phyloP scores from a whole-genome alignment of 1,140 invertebrate species.

The Plodia interpunctella region DNA sequence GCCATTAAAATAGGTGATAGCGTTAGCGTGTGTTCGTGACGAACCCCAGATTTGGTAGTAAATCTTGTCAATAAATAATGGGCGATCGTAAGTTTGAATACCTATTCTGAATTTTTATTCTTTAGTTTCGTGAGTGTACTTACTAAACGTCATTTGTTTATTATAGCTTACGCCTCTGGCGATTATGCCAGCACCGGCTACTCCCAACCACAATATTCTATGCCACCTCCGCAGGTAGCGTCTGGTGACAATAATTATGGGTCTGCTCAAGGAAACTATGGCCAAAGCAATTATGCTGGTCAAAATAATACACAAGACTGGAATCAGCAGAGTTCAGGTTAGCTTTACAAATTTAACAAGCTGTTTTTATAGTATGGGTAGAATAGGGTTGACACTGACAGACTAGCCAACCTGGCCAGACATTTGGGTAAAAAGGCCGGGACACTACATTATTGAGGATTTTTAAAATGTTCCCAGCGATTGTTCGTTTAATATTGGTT shows the following conservation, averaged over 20 bases:
- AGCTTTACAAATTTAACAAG: conserved; percentile 12
- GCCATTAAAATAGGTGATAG: neutral
- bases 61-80: conserved; percentile 24
- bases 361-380: too few relatives aligned
- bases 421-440: too few relatives aligned
- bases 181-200: conserved; percentile 60
- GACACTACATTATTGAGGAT: too few relatives aligned
- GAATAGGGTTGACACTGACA: too few relatives aligned
- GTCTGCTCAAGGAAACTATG: conserved; percentile 45
- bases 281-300: conserved; percentile 46
- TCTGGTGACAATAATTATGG: conserved; percentile 53
- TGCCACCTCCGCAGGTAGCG: conserved; percentile 54
- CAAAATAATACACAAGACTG: conserved; percentile 50
- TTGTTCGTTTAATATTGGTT: too few relatives aligned
- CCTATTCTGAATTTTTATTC: conserved; percentile 10
- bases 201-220: conserved; percentile 54
- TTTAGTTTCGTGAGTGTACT: neutral
- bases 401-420: too few relatives aligned
- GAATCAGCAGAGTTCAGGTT: conserved; percentile 53
- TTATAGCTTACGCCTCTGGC: conserved; percentile 46
- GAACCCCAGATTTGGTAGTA: neutral
- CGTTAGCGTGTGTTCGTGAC: neutral
- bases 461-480: too few relatives aligned
- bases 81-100: conserved; percentile 52
- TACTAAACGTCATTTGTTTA: conserved; percentile 2